Evolutionary conservation across 2,113 vertebrate species (phyloP), one percentile per base, ranked within the genome.

Genomic region (Siniperca chuatsi): DNA sequence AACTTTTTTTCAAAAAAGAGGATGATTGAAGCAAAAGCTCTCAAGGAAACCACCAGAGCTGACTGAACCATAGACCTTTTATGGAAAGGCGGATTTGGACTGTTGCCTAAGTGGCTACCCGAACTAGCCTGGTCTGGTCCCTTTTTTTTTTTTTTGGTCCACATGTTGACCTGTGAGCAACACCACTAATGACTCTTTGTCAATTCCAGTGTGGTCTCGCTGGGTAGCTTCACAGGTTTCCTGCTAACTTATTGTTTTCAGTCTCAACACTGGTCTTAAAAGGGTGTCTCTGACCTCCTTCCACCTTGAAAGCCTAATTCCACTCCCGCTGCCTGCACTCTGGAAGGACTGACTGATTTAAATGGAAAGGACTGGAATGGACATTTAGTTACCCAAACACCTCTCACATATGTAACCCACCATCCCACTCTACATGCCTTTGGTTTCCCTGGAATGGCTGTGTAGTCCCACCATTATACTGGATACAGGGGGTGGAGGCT

Each of bases 211-310:
- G 87, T 85, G 81, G 87, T 91, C 42, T 80, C 57, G 64, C 92
- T 92, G 92, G 92, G 89, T 91, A 78, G 91, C 82, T 92, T 84
- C 81, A 75, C 84, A 90, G 86, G 88, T 90, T 89, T 94, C 87
- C 89, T 93, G 91, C 90, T 96, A 95, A 96, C 93, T 96, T 96
- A 96, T 96, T 95, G 86, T 93, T 95, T 94, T 94, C 89, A 83
- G 96, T 96, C 96, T 93, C 91, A 90, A 96, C 96, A 96, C 96
- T 96, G 96, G 95, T 96, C 91, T 92, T 90, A 78, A 85, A 82
- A 79, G 87, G 91, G 90, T 58, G 78, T 77, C 84, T 79, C 37
- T 62, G 61, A 80, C 81, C 78, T 71, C 89, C 89, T 80, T 81
- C 61, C 70, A 54, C 81, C 80, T 90, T 81, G 81, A 93, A 89